phyloP scores from a whole-genome alignment of 2,113 vertebrate genomes.

The Euleptes europaea region DNA sequence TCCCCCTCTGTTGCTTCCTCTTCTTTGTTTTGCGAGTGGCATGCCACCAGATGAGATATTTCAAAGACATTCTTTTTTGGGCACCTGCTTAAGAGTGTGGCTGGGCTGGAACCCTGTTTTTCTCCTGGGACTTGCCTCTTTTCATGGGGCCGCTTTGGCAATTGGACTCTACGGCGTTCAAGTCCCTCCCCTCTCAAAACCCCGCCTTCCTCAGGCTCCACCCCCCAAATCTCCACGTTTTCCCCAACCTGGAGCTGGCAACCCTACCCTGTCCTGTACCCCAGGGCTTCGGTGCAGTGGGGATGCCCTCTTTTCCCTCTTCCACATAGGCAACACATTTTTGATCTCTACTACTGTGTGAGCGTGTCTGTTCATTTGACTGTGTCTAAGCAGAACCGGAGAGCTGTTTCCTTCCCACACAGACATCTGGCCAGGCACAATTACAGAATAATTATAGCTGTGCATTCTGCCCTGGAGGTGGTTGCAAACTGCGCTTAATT shows the following conservation, averaged over 20 bases:
- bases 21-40: neutral
- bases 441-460: neutral
- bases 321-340: neutral
- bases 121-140: neutral
- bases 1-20: neutral
- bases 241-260: neutral
- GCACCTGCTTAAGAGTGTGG: neutral
- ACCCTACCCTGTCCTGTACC: neutral
- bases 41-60: neutral
- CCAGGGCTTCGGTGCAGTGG: neutral
- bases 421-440: slow-evolving; percentile 31
- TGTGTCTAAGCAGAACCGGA: slow-evolving; percentile 15
- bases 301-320: neutral
- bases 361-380: neutral
- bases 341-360: neutral
- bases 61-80: neutral
- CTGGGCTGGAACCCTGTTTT: neutral
- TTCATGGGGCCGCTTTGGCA: neutral
- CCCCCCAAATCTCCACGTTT: too few relatives aligned
- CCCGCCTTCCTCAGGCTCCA: too few relatives aligned
- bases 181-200: too few relatives aligned
- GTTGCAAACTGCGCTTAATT: neutral
- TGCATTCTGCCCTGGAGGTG: slow-evolving; percentile 5
- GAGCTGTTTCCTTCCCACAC: neutral
- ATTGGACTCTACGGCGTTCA: too few relatives aligned